Base-by-base conservation (phyloP, 2,888 invertebrate species). In the Agrotis exclamationis region DNA sequence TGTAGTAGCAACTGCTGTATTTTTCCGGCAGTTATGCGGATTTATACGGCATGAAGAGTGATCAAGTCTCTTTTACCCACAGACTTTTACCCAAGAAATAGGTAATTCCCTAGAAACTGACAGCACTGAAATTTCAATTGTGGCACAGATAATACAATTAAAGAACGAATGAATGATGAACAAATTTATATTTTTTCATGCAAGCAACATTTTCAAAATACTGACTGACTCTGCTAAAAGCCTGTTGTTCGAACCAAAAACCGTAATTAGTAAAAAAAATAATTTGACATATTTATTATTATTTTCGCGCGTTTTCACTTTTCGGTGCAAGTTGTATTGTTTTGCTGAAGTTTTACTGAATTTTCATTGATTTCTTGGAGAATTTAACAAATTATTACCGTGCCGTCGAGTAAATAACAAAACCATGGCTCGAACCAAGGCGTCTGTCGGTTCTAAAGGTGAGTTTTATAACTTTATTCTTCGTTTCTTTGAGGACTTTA, bases 391-490 rank as follows among this genome's bases (percentile, higher is more conserved):
- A 39, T 39, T 5, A 5, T n/a, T 39, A 56, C 28, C 13, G n/a
- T 14, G 22, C 0, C 11, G 7, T 68, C n/a, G 39, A n/a, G 0
- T 16, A 9, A 51, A 44, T 11, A 72, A 45, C 33, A 24, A 11
- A 13, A 57, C 18, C 45, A 85, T 85, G 85, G 85, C 85, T 16
- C 74, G 85, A 67, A 94, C 94, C 1, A 94, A 91, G 80, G 94
- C 94, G 18, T 94, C 94, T 33, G 94, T 94, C 2, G 94, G 94
- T 9, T 88, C 93, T 50, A 95, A 94, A 91, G 90, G 94, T 94
- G 80, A 80, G 82, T 70, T 70, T 28, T 20, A 3, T 28, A 44
- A 1, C 16, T 48, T 3, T 5, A 16, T 57, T 69, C 6, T 57
- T 66, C 50, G 18, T 54, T 50, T 9, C 16, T 18, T 33, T 24